phyloP scores from a whole-genome alignment of 2,888 invertebrate genomes.

The Calephelis perditalis region DNA sequence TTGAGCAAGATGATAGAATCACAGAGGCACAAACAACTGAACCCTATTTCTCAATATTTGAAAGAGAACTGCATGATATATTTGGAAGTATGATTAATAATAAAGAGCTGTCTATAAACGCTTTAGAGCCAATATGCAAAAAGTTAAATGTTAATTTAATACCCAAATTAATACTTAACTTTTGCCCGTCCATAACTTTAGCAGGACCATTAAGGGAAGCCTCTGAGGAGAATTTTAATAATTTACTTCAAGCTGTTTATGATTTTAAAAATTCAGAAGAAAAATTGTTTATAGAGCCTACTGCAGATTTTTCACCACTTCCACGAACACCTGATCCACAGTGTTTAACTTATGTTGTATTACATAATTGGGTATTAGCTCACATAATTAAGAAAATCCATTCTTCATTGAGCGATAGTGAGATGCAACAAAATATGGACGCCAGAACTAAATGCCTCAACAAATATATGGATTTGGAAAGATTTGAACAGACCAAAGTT shows the following conservation, averaged over 20 bases:
- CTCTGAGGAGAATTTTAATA: slow-evolving; percentile 56
- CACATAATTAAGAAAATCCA: slow-evolving; percentile 83
- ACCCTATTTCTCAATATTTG: slow-evolving; percentile 73
- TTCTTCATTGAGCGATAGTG: slow-evolving; percentile 67
- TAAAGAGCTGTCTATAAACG: slow-evolving; percentile 80
- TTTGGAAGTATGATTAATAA: slow-evolving; percentile 84
- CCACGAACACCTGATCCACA: slow-evolving; percentile 68
- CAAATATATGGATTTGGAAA: slow-evolving; percentile 76
- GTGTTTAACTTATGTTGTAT: slow-evolving; percentile 80
- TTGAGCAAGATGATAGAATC: slow-evolving; percentile 47
- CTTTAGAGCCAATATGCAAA: slow-evolving; percentile 83
- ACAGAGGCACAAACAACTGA: slow-evolving; percentile 42
- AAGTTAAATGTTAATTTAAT: slow-evolving; percentile 85
- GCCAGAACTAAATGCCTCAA: slow-evolving; percentile 79
- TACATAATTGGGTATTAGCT: slow-evolving; percentile 83
- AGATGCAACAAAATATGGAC: slow-evolving; percentile 70
- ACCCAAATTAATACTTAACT: slow-evolving; percentile 84
- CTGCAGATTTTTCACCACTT: slow-evolving; percentile 59
- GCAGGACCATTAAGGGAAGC: slow-evolving; percentile 57
- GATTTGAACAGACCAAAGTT: slow-evolving; percentile 71
- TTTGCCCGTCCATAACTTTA: slow-evolving; percentile 81
- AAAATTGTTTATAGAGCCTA: slow-evolving; percentile 68
- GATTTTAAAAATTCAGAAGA: slow-evolving; percentile 66
- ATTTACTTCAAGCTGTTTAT: slow-evolving; percentile 57
- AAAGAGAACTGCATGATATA: slow-evolving; percentile 76